Percentiles rank a stretch among this genome's conserved stretches.
phyloP scores from a whole-genome alignment of 2,888 invertebrate genomes.

The Phania funesta region DNA sequence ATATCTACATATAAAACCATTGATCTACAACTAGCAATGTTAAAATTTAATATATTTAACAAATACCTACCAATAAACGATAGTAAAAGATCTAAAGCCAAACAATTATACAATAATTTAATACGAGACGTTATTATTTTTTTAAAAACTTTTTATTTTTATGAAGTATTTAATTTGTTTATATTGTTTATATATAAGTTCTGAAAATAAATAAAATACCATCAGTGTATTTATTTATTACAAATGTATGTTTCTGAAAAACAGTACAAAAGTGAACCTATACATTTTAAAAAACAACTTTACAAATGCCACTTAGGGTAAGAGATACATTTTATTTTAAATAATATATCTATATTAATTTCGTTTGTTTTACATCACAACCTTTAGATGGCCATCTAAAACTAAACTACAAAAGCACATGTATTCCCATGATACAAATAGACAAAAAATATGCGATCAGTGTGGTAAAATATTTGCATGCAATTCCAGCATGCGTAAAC shows the following conservation, averaged over 20 bases:
- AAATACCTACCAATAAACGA: no score
- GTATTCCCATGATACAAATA: conserved; percentile 72
- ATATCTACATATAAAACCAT: no score
- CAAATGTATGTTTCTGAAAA: background rate
- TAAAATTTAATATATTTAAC: no score
- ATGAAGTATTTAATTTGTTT: no score
- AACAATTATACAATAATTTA: no score
- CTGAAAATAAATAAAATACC: no score
- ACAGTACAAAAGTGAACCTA: conserved; percentile 4
- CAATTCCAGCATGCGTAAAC: conserved; percentile 74
- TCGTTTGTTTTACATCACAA: background rate
- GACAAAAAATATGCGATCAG: conserved; percentile 75
- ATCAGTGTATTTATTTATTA: background rate
- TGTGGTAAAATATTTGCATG: conserved; percentile 75
- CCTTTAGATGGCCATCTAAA: conserved; percentile 61
- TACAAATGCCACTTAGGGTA: conserved; percentile 66
- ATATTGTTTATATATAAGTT: no score
- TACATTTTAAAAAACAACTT: conserved; percentile 43
- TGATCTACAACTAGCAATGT: no score
- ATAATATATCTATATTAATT: background rate
- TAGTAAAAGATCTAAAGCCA: no score
- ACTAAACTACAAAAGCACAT: conserved; percentile 62
- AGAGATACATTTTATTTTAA: conserved; percentile 54
- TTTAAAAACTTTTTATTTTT: no score
- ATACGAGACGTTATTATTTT: no score